phyloP scores from a whole-genome alignment of 2,888 invertebrate species.

The Philopedon plagiatum region DNA sequence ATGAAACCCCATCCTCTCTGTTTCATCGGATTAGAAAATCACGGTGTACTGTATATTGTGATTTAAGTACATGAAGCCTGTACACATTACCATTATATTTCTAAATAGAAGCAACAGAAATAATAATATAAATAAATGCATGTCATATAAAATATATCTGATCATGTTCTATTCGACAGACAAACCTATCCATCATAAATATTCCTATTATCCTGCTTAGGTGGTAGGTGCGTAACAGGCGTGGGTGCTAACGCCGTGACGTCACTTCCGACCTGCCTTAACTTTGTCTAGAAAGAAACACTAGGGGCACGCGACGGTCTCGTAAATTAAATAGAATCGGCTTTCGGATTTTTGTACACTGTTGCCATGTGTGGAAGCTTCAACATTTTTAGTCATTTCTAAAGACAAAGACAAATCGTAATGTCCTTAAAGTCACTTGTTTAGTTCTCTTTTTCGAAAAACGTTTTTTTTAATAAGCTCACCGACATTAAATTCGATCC shows the following conservation, averaged over 20 bases:
- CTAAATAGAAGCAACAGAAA: neutral
- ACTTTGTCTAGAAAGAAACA: conserved; percentile 50
- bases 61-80: too few species aligned
- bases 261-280: conserved; percentile 66
- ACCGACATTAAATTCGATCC: too few species aligned
- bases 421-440: too few species aligned
- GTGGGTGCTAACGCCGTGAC: conserved; percentile 53
- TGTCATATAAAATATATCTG: conserved; percentile 9
- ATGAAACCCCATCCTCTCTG: too few species aligned
- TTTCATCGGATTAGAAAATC: too few species aligned
- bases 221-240: conserved; percentile 56
- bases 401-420: too few species aligned
- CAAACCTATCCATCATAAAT: conserved; percentile 40
- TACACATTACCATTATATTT: neutral
- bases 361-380: conserved; percentile 5
- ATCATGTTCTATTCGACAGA: conserved; percentile 30
- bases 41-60: too few species aligned
- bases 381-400: neutral
- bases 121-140: conserved; percentile 10
- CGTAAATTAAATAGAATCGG: neutral
- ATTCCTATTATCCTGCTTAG: too few species aligned
- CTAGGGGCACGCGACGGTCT: conserved; percentile 33
- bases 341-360: neutral
- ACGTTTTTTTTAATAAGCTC: too few species aligned
- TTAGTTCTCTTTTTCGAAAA: too few species aligned